Base-by-base conservation (phyloP, 2,113 vertebrate species). In the Rana temporaria region DNA sequence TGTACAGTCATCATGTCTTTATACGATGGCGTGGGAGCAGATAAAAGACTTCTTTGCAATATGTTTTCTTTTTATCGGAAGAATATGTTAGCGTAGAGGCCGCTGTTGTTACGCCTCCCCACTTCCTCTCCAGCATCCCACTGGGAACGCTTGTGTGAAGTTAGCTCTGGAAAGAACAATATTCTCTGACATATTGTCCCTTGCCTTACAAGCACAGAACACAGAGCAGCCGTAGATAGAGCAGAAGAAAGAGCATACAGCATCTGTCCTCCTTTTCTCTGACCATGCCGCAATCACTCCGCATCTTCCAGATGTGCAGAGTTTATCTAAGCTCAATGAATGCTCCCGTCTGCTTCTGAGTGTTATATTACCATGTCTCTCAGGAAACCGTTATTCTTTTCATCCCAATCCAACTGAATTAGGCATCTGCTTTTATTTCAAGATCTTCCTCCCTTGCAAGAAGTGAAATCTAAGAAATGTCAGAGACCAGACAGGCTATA, bases 231-330 rank as follows among this genome's bases (percentile, higher is more conserved):
- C 19, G 18, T 22, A 30, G 63, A 60, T 59, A 42, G 24, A 56
- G 19, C 6, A 4, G 24, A 78, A 42, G 48, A 63, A 12, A 18
- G 26, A n/a, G 16, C 18, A 18, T 55, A n/a, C 17, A 63, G 57
- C 79, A 52, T 71, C 67, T 71, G 68, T 20, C 60, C 42, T 79
- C 32, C 78, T 79, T n/a, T 70, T 19, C 32, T 68, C 64, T 17
- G 20, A 67, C 76, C 11, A 26, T 14, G 62, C 48, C 53, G 32
- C 53, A 60, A 38, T 65, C 64, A 81, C 79, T 30, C 68, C 32
- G 59, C 53, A 53, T 48, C 34, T 34, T 82, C 80, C 80, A 74
- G 80, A 66, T 74, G 80, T 67, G 48, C 48, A 26, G 53, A 67
- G 52, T 66, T 56, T 74, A 57, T 82, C 60, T 38, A 74, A 74